Conservation (phyloP, 30 jellyfish, hydroid and myxozoan genomes). For the Aurelia sp. region DNA sequence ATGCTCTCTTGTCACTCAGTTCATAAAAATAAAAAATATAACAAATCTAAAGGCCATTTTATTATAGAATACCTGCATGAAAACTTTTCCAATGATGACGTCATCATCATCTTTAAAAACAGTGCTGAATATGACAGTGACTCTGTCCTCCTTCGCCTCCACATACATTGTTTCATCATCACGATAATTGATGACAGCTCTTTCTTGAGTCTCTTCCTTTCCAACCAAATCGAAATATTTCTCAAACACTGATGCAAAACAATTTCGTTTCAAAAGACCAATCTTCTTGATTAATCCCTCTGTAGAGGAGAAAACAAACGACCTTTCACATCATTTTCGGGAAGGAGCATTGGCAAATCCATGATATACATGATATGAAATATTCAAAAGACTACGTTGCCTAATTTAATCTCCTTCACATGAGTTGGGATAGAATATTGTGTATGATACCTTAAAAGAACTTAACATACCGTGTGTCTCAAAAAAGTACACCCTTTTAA, state of each 20-base stretch:
- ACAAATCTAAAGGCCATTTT: too few species aligned
- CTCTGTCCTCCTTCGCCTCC: slow-evolving; percentile 94
- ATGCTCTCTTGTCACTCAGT: too few species aligned
- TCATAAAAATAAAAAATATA: too few species aligned
- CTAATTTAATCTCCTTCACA: too few species aligned
- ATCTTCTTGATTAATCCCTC: slow-evolving; percentile 90
- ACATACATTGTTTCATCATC: slow-evolving; percentile 98
- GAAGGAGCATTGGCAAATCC: not conserved
- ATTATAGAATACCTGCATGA: slow-evolving; percentile 84
- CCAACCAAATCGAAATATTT: slow-evolving; percentile 81
- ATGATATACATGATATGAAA: too few species aligned
- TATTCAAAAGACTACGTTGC: too few species aligned
- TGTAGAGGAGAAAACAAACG: slow-evolving; percentile 7
- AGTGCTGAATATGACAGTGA: slow-evolving; percentile 94
- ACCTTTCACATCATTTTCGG: not conserved
- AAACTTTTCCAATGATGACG: slow-evolving; percentile 97
- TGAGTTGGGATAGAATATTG: too few species aligned
- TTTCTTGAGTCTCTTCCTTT: slow-evolving; percentile 63
- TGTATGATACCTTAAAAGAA: too few species aligned
- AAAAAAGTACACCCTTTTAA: too few species aligned
- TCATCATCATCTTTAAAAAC: slow-evolving; percentile 98
- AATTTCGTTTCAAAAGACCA: slow-evolving; percentile 92
- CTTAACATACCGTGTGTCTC: too few species aligned
- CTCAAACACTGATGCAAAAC: slow-evolving; percentile 98
- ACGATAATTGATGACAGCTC: slow-evolving; percentile 96